A percentile compares a stretch with the other conserved stretches of the same genome.
These are phyloP conservation scores for Crocidura indochinensis DNA, from an alignment of 2,797 vertebrate genomes.

Conservation along the genomic window DNA sequence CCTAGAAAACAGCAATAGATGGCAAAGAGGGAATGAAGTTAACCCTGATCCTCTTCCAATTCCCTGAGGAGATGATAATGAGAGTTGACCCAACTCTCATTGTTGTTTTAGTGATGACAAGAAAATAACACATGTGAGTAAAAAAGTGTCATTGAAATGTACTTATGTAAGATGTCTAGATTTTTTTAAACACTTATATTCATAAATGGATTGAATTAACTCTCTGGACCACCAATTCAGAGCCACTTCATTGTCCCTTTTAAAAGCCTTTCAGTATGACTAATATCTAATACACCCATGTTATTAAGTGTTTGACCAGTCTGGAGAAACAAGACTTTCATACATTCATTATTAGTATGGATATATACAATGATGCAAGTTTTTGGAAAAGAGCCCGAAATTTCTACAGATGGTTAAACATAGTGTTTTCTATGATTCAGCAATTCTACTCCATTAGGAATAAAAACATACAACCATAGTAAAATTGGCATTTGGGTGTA, in stretches of 20 bases:
- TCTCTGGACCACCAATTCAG: conserved; percentile 24
- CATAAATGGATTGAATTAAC: conserved; percentile 22
- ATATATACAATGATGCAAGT: neutral
- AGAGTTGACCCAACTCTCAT: neutral
- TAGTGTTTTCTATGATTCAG: neutral
- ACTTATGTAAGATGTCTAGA: neutral
- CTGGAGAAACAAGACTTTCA: neutral
- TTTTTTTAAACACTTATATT: conserved; percentile 14
- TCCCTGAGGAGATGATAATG: neutral
- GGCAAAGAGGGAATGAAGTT: neutral
- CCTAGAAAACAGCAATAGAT: neutral
- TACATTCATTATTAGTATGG: neutral
- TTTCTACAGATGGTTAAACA: neutral
- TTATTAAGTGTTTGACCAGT: neutral
- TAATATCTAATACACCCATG: neutral
- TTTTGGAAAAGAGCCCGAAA: neutral
- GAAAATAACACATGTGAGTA: neutral
- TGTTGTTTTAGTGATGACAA: neutral
- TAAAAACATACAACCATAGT: neutral
- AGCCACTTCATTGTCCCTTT: neutral
- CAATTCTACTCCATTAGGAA: neutral
- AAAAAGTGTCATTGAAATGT: neutral
- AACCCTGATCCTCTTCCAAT: neutral
- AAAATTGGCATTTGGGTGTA: neutral
- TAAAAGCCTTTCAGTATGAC: neutral